phyloP scores from a whole-genome alignment of 2,113 vertebrate genomes.

The Leucoraja erinaceus region DNA sequence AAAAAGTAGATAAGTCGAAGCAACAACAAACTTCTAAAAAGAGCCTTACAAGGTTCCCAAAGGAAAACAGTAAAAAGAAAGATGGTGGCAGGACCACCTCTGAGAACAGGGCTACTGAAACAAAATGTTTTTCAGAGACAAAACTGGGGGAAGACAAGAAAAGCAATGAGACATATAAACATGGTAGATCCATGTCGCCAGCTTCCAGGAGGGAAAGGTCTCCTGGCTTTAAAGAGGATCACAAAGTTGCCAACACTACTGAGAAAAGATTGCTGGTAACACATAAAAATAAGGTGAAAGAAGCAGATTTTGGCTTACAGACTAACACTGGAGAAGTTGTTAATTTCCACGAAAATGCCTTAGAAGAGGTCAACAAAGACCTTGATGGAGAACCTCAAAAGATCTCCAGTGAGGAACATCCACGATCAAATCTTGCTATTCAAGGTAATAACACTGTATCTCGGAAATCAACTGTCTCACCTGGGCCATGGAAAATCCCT shows the following conservation, averaged over 20 bases:
- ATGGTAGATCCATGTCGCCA: constrained; percentile 57
- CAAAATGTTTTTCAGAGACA: constrained; percentile 53
- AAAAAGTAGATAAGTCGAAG: constrained; percentile 64
- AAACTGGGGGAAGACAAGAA: constrained; percentile 54
- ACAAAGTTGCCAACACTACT: constrained; percentile 52
- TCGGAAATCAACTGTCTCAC: constrained; percentile 81
- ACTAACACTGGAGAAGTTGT: constrained; percentile 51
- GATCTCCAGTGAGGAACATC: constrained; percentile 60
- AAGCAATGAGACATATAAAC: constrained; percentile 54
- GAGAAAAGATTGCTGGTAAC: constrained; percentile 57
- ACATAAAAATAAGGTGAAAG: constrained; percentile 56
- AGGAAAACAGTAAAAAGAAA: constrained; percentile 61
- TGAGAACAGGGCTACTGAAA: constrained; percentile 59
- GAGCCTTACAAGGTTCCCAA: constrained; percentile 49
- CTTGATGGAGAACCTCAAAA: constrained; percentile 57
- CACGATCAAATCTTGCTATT: constrained; percentile 58
- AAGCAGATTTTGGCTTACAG: constrained; percentile 57
- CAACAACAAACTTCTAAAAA: constrained; percentile 64
- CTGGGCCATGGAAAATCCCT: constrained; percentile 94
- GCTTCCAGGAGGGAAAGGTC: constrained; percentile 66
- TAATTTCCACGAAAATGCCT: constrained; percentile 54
- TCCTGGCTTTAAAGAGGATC: constrained; percentile 58
- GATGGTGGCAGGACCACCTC: constrained; percentile 73
- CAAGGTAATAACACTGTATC: constrained; percentile 56
- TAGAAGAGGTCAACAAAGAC: constrained; percentile 60